Evolutionary conservation across 2,888 invertebrate species (phyloP), one percentile per base, ranked within the genome.

Genomic region (Hemaris fuciformis): DNA sequence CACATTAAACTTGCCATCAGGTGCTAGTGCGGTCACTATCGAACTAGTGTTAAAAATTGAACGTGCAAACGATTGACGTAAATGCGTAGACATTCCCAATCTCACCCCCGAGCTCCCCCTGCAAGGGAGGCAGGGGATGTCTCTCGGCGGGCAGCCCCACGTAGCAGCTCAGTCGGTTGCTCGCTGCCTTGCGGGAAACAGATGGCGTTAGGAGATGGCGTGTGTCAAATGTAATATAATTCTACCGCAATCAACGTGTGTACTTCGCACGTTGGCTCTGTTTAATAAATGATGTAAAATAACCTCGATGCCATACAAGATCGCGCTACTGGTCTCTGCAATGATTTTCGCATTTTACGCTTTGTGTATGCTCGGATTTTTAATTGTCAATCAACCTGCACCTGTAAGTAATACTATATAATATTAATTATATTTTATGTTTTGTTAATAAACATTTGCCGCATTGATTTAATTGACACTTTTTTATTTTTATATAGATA

Each of bases 261-360:
- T 78, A 75, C 69, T 68, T 62, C 74, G 77, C 75, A 67, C 68
- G 67, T 53, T 62, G 31, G 42, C 64, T 60, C 59, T 61, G 59
- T 62, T 58, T 66, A 65, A 63, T 42, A 70, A 74, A 71, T 74
- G 66, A 76, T 75, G 73, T 79, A 70, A 73, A 65, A 63, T 69
- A 64, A 63, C 68, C 74, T 66, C 66, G 64, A 85, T 85, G 86
- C 72, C 73, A 76, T 73, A 74, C 69, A 75, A 72, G 69, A 75
- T 66, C 62, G 70, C 73, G 64, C 67, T 80, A 66, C 63, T 83
- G 70, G 68, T 79, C 66, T 68, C 75, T 72, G 77, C 73, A 74
- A 88, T 89, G 87, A 72, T 83, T 77, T 80, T 81, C 71, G 75
- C 79, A 73, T 75, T 83, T 66, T 66, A 82, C 68, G 78, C 80